Evolutionary conservation across 2,888 invertebrate species (phyloP).

Genomic region (Glaucopsyche alexis): DNA sequence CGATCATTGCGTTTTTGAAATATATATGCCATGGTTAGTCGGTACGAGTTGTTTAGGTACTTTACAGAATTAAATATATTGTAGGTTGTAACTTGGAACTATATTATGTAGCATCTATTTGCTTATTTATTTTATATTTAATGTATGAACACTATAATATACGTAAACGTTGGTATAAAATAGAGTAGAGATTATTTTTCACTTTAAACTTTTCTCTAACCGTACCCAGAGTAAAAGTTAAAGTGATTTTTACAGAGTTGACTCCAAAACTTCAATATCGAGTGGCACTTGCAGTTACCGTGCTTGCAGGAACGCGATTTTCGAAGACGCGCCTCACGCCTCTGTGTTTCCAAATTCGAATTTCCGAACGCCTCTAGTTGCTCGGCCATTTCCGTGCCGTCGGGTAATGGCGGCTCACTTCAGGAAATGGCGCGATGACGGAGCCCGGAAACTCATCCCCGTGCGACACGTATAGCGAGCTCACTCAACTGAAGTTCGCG

Average conservation of each 20-base stretch:
- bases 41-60: too few species aligned
- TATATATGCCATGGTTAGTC: background rate
- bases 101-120: too few species aligned
- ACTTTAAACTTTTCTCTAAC: background rate
- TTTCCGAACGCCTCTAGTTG: slow-evolving; percentile 48
- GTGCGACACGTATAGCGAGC: slow-evolving; percentile 35
- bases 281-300: too few species aligned
- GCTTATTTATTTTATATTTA: too few species aligned
- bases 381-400: slow-evolving; percentile 59
- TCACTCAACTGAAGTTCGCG: slow-evolving; percentile 30
- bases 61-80: too few species aligned
- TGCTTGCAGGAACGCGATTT: background rate
- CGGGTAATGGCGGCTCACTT: slow-evolving; percentile 58
- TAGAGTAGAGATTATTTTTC: background rate
- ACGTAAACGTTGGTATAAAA: too few species aligned
- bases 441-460: slow-evolving; percentile 56
- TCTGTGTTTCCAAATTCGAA: slow-evolving; percentile 39
- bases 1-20: background rate
- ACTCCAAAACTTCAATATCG: background rate
- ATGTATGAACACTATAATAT: background rate
- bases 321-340: slow-evolving; percentile 15
- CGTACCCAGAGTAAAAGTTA: background rate
- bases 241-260: background rate
- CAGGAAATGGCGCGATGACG: slow-evolving; percentile 63
- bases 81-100: too few species aligned